Evolutionary conservation across 92 coral and sea anemone species (phyloP), one percentile per base, ranked within the genome.

Genomic region (Palythoa grandiflora): DNA sequence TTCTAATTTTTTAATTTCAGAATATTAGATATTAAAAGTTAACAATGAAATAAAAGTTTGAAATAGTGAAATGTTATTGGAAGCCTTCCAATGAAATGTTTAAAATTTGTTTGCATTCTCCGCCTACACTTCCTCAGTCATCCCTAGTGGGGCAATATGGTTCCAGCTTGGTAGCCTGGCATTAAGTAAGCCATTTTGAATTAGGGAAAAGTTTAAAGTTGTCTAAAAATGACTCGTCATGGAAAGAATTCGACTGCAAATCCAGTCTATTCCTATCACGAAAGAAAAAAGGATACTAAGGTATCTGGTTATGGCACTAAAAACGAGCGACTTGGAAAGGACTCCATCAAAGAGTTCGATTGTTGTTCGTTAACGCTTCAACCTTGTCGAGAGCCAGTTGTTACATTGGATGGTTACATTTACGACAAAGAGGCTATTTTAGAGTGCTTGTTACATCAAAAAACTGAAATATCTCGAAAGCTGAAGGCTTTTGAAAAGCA

Each of bases 221-320:
- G 28, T 40, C 9, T 21, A 63, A 91, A 87, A 61, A 94, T 96
- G 99, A 96, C 99, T 10, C 95, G 99, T 0, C 99, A 96, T 88
- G 99, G 90, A n/a, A 96, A 92, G 80, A 96, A 96, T 72, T 93
- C 97, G 1, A 96, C 99, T 2, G 99, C 99, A 20, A 95, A 94
- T 52, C 91, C 99, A 12, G 99, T 96, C 21, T 96, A 96, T 89
- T 92, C 99, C 40, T 95, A 95, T 84, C 99, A 96, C 88, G 99
- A 96, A 89, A 88, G 96, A 61, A 89, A 93, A 83, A 96, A 95
- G 75, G 99, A 96, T 52, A 94, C 99, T 8, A 89, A 93, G 54
- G 83, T 91, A 85, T 96, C 99, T 12, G 99, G 99, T 3, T 96
- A 95, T 80, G 99, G 99, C 88, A 96, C 98, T 63, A 94, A 96